These are phyloP conservation scores for Harpegnathos saltator DNA, from an alignment of 1,140 invertebrate species.

Conservation along the genomic window DNA sequence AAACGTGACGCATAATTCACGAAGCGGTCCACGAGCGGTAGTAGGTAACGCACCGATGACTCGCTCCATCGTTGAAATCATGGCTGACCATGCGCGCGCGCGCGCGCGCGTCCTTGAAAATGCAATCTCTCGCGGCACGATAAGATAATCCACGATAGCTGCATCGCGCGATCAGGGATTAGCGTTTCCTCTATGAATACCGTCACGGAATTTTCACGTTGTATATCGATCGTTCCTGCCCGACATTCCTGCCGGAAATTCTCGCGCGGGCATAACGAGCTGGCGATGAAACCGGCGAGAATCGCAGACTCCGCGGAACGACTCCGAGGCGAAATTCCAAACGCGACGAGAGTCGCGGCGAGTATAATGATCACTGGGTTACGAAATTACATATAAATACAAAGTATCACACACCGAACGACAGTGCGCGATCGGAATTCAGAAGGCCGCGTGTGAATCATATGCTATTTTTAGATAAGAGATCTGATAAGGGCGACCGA, in stretches of 20 bases:
- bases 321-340: too few relatives aligned
- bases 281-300: too few relatives aligned
- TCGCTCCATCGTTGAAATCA: slow-evolving; percentile 7
- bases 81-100: background rate
- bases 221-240: slow-evolving; percentile 2
- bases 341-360: too few relatives aligned
- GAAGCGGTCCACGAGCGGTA: background rate
- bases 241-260: background rate
- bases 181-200: slow-evolving; percentile 34
- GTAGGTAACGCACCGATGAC: slow-evolving; percentile 61
- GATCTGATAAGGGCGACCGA: slow-evolving; percentile 33
- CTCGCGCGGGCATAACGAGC: background rate
- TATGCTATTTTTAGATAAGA: slow-evolving; percentile 31
- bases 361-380: background rate
- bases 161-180: slow-evolving; percentile 23
- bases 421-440: background rate
- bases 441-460: slow-evolving; percentile 29
- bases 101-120: background rate
- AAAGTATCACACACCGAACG: background rate
- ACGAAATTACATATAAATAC: background rate
- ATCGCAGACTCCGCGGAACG: too few relatives aligned
- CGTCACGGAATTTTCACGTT: background rate
- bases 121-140: slow-evolving; percentile 4
- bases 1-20: slow-evolving; percentile 67
- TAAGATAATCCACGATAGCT: slow-evolving; percentile 36